Conservation (phyloP, 2,888 invertebrate genomes). For the Capitulum mitella region DNA sequence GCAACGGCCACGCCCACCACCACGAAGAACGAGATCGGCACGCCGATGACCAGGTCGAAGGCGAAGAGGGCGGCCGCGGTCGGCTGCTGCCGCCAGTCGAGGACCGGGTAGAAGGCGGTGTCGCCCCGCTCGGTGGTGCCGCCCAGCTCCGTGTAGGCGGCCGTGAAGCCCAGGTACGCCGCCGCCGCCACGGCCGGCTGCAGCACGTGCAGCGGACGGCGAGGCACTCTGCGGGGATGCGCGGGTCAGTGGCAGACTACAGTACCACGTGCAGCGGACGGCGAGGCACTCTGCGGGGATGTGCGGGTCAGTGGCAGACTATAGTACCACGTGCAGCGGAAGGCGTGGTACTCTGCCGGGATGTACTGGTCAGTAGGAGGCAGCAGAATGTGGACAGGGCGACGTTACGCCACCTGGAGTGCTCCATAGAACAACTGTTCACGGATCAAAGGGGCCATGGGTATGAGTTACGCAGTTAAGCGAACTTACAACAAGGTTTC, state of each 20-base stretch:
- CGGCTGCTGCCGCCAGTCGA: neutral
- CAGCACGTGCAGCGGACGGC: neutral
- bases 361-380: neutral
- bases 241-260: too few species aligned
- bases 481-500: too few species aligned
- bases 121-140: neutral
- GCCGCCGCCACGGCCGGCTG: neutral
- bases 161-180: neutral
- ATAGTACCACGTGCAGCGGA: too few species aligned
- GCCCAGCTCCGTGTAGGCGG: neutral
- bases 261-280: neutral
- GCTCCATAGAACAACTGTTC: too few species aligned
- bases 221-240: neutral
- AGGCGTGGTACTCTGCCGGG: too few species aligned
- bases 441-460: too few species aligned
- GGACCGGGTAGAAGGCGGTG: conserved; percentile 11
- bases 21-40: neutral
- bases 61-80: neutral
- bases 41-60: conserved; percentile 7
- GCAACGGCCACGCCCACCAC: neutral
- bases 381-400: too few species aligned
- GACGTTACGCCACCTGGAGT: too few species aligned
- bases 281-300: neutral
- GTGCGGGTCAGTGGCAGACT: too few species aligned
- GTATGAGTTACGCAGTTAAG: too few species aligned